A percentile compares a stretch with the other conserved stretches of the same genome.
Conservation (phyloP, 2,797 vertebrate genomes). For the Pelodytes ibericus region DNA sequence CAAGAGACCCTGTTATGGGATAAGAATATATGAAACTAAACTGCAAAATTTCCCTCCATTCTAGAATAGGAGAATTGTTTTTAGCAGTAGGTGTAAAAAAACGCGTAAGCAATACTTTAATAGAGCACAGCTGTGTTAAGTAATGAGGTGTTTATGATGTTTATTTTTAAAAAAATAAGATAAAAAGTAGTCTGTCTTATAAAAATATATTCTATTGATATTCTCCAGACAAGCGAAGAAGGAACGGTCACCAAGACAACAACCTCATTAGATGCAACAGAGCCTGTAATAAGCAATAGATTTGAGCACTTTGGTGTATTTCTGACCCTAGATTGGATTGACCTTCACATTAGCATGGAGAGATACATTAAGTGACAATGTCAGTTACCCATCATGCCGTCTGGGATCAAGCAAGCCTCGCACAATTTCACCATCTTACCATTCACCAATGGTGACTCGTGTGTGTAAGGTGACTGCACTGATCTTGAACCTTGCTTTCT, state of each 20-base stretch:
- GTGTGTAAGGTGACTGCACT: not conserved
- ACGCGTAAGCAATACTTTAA: no score
- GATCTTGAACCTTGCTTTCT: not conserved
- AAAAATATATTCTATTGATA: not conserved
- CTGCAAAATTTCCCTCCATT: no score
- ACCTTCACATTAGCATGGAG: conserved; percentile 42
- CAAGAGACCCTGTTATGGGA: no score
- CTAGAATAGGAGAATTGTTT: no score
- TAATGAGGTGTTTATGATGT: no score
- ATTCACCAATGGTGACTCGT: not conserved
- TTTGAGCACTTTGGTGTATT: not conserved
- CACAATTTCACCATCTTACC: conserved; percentile 1
- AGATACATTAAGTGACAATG: conserved; percentile 5
- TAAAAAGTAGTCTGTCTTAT: no score
- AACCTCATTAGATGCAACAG: not conserved
- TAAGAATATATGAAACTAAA: no score
- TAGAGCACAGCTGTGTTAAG: no score
- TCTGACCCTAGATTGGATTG: conserved; percentile 20
- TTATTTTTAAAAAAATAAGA: no score
- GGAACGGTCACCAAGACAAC: conserved; percentile 13
- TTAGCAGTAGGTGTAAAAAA: no score
- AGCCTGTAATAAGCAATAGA: not conserved
- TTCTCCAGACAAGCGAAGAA: conserved; percentile 4
- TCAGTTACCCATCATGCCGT: not conserved
- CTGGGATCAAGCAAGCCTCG: not conserved